Conservation (phyloP, 2,113 vertebrate genomes). For the Nerophis ophidion region DNA sequence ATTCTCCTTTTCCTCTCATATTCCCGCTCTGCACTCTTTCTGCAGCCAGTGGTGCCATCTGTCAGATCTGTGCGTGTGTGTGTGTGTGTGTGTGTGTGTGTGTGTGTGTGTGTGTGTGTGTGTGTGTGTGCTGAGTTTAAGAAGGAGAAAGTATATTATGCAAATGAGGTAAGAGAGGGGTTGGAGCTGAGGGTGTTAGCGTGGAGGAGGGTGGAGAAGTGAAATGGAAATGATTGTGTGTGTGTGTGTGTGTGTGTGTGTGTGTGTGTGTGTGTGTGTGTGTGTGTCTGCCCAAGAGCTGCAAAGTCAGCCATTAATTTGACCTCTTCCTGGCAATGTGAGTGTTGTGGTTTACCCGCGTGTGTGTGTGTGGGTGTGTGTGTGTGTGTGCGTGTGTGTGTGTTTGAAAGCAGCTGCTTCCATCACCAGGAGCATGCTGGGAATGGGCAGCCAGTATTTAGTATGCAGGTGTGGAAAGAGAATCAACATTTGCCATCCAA, state of each 20-base stretch:
- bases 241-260: constrained; percentile 19
- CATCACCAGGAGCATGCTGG: constrained; percentile 53
- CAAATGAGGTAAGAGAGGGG: constrained; percentile 45
- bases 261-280: constrained; percentile 28
- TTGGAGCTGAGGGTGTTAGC: constrained; percentile 40
- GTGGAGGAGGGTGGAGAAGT: constrained; percentile 40
- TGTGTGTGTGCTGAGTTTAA: constrained; percentile 27
- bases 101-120: constrained; percentile 22
- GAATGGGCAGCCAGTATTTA: constrained; percentile 28
- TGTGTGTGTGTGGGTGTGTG: constrained; percentile 34
- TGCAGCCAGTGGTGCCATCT: constrained; percentile 69
- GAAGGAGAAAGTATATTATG: constrained; percentile 56
- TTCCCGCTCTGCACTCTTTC: constrained; percentile 47
- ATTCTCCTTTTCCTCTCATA: constrained; percentile 52
- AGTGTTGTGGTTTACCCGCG: constrained; percentile 57
- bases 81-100: constrained; percentile 24
- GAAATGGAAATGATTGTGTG: constrained; percentile 46
- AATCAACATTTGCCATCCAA: constrained; percentile 9
- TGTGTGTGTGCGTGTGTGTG: constrained; percentile 11
- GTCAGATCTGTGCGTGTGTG: constrained; percentile 40
- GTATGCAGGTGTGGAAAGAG: constrained; percentile 40
- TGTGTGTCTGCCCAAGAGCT: constrained; percentile 49
- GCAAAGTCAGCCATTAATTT: constrained; percentile 67
- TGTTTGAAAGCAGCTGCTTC: constrained; percentile 52
- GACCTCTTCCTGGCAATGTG: constrained; percentile 64